Evolutionary conservation across 1,140 invertebrate genomes (phyloP), one percentile per base, ranked within the genome.

Genomic region (Lordiphosa clarofinis): DNA sequence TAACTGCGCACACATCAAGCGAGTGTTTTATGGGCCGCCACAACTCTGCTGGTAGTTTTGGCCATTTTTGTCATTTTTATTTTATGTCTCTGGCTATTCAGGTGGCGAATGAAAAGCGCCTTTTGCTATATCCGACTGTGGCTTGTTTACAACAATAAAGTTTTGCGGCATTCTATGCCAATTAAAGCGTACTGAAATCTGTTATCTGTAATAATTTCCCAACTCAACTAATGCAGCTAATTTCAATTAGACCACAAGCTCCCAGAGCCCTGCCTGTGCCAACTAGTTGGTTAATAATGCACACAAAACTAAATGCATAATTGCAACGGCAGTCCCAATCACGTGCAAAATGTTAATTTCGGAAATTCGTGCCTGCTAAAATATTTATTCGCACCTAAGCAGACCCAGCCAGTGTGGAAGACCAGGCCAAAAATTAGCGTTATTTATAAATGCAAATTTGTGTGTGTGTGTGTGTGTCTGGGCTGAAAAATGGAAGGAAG

Each of bases 321-420:
- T 84, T 86, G 70, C 57, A 72, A 24, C 40, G 55, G 39, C 46
- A 46, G 56, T 56, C 36, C 39, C 28, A 58, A 47, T 84, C 78
- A 84, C 78, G 78, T 82, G 73, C 78, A 73, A 84, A 82, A 82
- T 79, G 78, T 86, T 84, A 78, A 73, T 86, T 86, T 84, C 73
- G 70, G 78, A 84, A 84, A 78, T 84, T 64, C 53, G 68, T 49
- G 60, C 67, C 67, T 76, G 78, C 69, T 84, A 60, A 82, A 82
- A 82, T 84, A 84, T 84, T 84, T 84, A 84, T 86, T 84, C 73
- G 79, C 78, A 84, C 79, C 78, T 84, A n/a, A n/a, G n/a, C n/a
- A n/a, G n/a, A 84, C 66, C 73, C 65, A 9, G 35, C 21, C 21
- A 42, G 15, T 37, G 42, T n/a, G 36, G 6, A 10, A 36, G 19